Base-by-base conservation (phyloP, 2,113 vertebrate species). In the Plecotus auritus region DNA sequence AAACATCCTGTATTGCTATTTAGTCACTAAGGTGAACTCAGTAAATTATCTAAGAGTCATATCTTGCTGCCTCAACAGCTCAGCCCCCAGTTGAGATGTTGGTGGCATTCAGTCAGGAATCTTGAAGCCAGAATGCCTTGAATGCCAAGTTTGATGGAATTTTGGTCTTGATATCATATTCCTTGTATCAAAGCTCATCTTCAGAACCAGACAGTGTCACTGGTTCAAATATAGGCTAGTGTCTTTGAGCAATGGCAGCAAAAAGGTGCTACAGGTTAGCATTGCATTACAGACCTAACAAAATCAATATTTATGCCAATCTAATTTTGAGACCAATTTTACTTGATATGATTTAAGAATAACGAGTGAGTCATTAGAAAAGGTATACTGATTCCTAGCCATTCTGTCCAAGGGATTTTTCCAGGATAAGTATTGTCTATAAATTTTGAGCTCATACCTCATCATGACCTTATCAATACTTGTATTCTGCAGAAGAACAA, bases 141-240 rank as follows among this genome's bases (percentile, higher is more conserved):
- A 76, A 78, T 80, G 74, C n/a, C n/a, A 67, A 67, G 20, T 49
- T 26, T 18, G n/a, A 61, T 47, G 85, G 37, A 81, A 95, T 80
- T 85, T 85, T 90, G 72, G 7, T 77, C 17, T 85, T 67, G 14
- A 61, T 51, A 85, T 59, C 37, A 30, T 32, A 59, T 88, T 95
- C n/a, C 78, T 51, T 86, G 3, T 80, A 89, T 91, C 49, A 86
- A 81, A 95, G 54, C 47, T 89, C 85, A 85, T 69, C 32, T 86
- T 80, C 56, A 61, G 49, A 61, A 69, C 82, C 70, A 84, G 61
- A 4, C 7, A 83, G 49, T 32, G 37, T 9, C 16, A 13, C n/a
- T 85, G 61, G 51, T 59, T 83, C 76, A 77, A 4, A 80, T 56
- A 37, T 0, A 42, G 30, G 1, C 26, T 94, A 47, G 54, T 14